Evolutionary conservation across 2,113 vertebrate species (phyloP).

Genomic region (Ammospiza caudacuta): DNA sequence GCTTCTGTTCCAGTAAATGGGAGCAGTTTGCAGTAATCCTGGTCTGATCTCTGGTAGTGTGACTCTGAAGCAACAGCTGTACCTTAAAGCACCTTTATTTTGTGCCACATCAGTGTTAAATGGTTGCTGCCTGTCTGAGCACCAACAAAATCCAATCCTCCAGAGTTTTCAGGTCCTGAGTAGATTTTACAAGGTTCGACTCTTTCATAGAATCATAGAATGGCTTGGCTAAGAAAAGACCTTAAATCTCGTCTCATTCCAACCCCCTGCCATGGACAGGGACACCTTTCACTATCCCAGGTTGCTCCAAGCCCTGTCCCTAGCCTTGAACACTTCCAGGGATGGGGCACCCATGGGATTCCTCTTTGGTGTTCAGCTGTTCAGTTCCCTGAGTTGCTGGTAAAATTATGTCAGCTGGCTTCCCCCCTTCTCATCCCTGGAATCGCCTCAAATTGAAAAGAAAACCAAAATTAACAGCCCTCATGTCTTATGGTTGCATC

Average conservation of each 20-base stretch:
- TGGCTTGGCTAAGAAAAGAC: neutral
- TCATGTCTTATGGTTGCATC: neutral
- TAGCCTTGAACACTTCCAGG: neutral
- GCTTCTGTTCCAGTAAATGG: neutral
- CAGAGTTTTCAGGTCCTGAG: neutral
- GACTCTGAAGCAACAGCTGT: neutral
- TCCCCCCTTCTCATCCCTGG: neutral
- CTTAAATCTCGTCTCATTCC: neutral
- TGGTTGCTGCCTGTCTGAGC: neutral
- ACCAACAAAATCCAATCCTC: neutral
- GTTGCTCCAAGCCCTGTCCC: neutral
- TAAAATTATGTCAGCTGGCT: neutral
- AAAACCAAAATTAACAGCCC: neutral
- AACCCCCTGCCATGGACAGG: neutral
- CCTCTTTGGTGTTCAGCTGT: neutral
- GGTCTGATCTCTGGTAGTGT: neutral
- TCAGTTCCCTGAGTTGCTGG: neutral
- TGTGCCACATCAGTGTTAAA: neutral
- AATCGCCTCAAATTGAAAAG: neutral
- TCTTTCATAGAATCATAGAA: neutral
- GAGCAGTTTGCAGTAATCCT: neutral
- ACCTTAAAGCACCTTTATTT: neutral
- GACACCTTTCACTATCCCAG: neutral
- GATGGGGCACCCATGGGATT: neutral
- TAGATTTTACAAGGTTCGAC: neutral